These are phyloP conservation scores for Mesembrinibis cayennensis DNA, from an alignment of 2,113 vertebrate species.

Conservation along the genomic window DNA sequence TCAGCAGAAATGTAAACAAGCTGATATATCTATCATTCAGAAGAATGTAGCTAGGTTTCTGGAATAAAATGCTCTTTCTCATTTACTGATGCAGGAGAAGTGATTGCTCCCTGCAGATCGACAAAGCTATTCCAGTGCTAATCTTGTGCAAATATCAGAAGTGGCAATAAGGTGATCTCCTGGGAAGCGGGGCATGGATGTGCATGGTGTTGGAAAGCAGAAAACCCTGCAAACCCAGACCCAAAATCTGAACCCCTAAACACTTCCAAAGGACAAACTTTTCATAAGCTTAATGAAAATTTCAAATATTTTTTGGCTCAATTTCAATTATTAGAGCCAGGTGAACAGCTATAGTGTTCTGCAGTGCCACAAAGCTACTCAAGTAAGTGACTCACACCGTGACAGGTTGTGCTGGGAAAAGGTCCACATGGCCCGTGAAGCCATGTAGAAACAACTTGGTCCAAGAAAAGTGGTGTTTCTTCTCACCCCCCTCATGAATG, in stretches of 20 bases:
- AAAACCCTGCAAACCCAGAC: background rate
- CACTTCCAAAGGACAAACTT: background rate
- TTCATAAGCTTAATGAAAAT: background rate
- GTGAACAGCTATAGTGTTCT: background rate
- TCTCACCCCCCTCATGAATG: background rate
- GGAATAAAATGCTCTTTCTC: background rate
- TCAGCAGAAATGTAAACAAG: background rate
- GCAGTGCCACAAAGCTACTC: background rate
- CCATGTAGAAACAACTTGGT: fast-evolving
- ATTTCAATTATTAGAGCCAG: background rate
- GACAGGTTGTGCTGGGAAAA: background rate
- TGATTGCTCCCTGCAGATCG: background rate
- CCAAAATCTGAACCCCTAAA: background rate
- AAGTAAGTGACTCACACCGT: background rate
- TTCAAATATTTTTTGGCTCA: background rate
- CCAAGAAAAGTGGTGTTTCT: background rate
- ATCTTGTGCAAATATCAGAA: background rate
- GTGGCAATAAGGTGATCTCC: background rate
- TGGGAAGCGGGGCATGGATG: fast-evolving
- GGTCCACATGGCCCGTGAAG: background rate
- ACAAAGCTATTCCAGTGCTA: background rate
- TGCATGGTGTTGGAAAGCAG: background rate
- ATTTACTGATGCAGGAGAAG: background rate
- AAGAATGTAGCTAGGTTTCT: background rate
- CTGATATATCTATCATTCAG: background rate